These are phyloP conservation scores for Nymphalis polychloros DNA, from an alignment of 2,888 invertebrate species.

Conservation along the genomic window DNA sequence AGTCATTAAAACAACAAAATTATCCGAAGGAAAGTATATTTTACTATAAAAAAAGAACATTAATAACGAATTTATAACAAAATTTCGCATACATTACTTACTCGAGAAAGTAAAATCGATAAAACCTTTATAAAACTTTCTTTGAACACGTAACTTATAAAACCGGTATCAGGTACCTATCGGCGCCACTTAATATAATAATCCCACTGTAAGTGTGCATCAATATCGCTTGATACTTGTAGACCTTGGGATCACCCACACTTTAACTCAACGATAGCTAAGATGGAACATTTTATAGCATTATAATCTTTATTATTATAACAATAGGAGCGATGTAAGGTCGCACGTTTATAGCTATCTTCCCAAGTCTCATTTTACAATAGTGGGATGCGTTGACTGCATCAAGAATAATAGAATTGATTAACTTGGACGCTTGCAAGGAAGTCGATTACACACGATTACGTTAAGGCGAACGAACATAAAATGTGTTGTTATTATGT, in stretches of 20 bases:
- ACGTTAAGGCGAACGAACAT: not conserved
- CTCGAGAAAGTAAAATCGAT: not conserved
- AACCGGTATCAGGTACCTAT: conserved; percentile 35
- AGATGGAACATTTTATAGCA: conserved; percentile 22
- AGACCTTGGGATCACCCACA: conserved; percentile 42
- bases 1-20: no score
- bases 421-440: conserved; percentile 21
- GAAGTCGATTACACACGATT: not conserved
- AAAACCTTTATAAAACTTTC: conserved; percentile 17
- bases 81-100: not conserved
- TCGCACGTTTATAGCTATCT: conserved; percentile 21
- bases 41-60: not conserved
- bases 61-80: not conserved
- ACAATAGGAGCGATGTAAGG: conserved; percentile 10
- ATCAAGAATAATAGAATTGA: conserved; percentile 23
- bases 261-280: conserved; percentile 28
- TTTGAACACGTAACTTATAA: conserved; percentile 28
- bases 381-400: conserved; percentile 28
- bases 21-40: no score
- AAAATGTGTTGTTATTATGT: no score
- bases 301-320: conserved; percentile 29
- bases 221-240: conserved; percentile 37
- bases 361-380: conserved; percentile 29
- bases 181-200: conserved; percentile 34
- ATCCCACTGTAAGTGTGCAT: conserved; percentile 38